Conservation (phyloP, 2,797 vertebrate genomes). For the Apogon talboti region DNA sequence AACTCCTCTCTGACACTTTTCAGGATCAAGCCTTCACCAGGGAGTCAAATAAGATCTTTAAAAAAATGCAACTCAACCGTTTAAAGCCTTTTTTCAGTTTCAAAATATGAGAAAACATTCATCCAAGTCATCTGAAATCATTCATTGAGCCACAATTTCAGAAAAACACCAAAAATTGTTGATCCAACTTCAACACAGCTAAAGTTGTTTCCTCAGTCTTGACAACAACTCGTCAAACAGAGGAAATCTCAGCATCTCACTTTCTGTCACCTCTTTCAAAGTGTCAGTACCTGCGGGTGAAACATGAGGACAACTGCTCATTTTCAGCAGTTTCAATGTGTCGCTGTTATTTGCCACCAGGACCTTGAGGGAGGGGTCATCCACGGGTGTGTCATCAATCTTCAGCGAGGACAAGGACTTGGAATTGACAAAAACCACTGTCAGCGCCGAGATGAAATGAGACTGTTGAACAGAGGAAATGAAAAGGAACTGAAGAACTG, state of each 20-base stretch:
- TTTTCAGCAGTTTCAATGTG: slow-evolving; percentile 95
- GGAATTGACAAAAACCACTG: slow-evolving; percentile 99
- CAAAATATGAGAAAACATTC: too few species aligned
- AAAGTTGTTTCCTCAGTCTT: too few species aligned
- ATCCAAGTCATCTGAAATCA: too few species aligned
- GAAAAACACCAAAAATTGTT: not conserved
- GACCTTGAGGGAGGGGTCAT: slow-evolving; percentile 96
- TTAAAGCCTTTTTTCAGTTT: too few species aligned
- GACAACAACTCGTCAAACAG: too few species aligned
- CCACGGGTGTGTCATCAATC: slow-evolving; percentile 97
- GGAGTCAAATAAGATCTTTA: too few species aligned
- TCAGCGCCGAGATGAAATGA: slow-evolving; percentile 98
- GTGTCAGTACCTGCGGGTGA: slow-evolving; percentile 92
- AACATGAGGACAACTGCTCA: slow-evolving; percentile 99
- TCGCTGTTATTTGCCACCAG: slow-evolving; percentile 97
- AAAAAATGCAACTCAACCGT: too few species aligned
- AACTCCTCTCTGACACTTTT: too few species aligned
- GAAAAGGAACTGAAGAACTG: too few species aligned
- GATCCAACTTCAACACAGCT: not conserved
- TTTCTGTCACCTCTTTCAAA: not conserved
- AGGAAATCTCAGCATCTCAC: not conserved
- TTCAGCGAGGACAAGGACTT: slow-evolving; percentile 97
- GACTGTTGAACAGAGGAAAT: slow-evolving; percentile 80
- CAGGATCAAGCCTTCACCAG: too few species aligned
- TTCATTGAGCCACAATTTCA: too few species aligned